These are phyloP conservation scores for Scytalopus superciliaris DNA, from an alignment of 2,113 vertebrate genomes.

Conservation along the genomic window DNA sequence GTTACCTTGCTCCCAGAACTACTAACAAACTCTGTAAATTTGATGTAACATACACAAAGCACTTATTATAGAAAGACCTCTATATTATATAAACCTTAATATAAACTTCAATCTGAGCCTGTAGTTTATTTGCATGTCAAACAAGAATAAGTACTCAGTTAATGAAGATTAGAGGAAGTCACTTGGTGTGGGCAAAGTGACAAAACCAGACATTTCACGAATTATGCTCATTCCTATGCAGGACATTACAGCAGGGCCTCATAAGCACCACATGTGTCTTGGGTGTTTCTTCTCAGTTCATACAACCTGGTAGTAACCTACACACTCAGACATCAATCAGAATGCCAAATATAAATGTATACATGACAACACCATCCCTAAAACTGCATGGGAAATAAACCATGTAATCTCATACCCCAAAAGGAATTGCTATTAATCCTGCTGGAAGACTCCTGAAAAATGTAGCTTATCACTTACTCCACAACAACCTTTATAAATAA, in stretches of 20 bases:
- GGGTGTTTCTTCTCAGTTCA: not conserved
- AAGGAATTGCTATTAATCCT: not conserved
- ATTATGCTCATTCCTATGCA: not conserved
- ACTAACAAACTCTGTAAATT: not conserved
- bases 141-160: not conserved
- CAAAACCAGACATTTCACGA: not conserved
- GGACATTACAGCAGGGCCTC: not conserved
- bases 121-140: not conserved
- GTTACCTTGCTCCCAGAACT: not conserved
- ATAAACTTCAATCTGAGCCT: not conserved
- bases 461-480: not conserved
- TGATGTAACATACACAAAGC: not conserved
- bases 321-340: not conserved
- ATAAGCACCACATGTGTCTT: accelerated
- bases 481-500: not conserved
- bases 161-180: not conserved
- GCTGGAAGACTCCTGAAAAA: not conserved
- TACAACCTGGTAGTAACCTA: not conserved
- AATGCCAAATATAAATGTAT: not conserved
- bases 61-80: not conserved
- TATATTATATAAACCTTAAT: not conserved
- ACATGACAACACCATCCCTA: not conserved
- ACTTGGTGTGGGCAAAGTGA: not conserved
- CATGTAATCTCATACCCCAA: not conserved
- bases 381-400: not conserved